These are phyloP conservation scores for Spodoptera frugiperda DNA, from an alignment of 1,140 invertebrate species.

Conservation along the genomic window DNA sequence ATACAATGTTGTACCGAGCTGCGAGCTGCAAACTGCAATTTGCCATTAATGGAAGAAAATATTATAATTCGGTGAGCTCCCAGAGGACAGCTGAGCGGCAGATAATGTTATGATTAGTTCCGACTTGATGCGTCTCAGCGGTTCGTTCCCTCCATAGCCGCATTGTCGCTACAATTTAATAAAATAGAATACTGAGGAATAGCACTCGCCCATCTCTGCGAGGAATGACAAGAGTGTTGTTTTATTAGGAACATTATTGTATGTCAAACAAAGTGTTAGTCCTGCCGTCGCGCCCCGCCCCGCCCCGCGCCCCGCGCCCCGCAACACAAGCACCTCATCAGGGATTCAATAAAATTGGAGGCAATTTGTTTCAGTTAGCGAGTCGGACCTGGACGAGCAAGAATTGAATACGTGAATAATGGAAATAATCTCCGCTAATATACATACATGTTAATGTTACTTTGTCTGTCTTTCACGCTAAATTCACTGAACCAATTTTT, in stretches of 20 bases:
- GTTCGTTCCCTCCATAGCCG: no score
- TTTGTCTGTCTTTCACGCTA: no score
- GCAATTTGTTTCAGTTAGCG: not conserved
- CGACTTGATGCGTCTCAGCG: no score
- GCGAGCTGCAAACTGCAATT: not conserved
- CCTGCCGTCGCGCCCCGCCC: no score
- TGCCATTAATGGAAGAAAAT: not conserved
- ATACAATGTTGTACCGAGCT: not conserved
- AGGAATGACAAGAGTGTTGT: no score
- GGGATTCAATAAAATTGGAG: not conserved
- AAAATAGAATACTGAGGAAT: no score
- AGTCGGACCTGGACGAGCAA: not conserved
- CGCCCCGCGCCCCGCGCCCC: conserved; percentile 28
- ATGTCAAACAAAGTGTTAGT: not conserved
- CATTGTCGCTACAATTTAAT: not conserved
- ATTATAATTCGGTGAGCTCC: not conserved
- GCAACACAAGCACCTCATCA: conserved; percentile 8
- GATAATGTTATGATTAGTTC: conserved; percentile 39
- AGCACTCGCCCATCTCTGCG: no score
- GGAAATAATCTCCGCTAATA: no score
- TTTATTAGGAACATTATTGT: no score
- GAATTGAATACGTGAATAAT: not conserved
- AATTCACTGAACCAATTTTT: no score
- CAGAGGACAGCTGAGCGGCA: not conserved
- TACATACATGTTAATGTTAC: no score